These are phyloP conservation scores for Theretra japonica DNA, from an alignment of 2,888 invertebrate species.

Conservation along the genomic window DNA sequence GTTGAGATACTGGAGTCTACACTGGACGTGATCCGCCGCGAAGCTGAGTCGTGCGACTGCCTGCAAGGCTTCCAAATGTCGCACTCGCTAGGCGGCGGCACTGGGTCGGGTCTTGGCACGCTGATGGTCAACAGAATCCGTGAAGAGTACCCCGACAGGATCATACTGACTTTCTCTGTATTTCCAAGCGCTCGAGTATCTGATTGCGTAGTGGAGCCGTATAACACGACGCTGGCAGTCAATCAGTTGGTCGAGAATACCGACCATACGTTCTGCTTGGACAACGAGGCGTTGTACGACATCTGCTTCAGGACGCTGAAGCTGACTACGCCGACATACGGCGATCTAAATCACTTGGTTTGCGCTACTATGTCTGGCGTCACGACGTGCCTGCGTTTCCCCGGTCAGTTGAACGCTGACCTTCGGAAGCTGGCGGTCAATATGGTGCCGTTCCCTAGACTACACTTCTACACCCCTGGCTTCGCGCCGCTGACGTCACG, in stretches of 20 bases:
- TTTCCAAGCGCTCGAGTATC: constrained; percentile 94
- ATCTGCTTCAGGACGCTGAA: constrained; percentile 92
- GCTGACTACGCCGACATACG: constrained; percentile 90
- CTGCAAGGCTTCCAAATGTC: constrained; percentile 93
- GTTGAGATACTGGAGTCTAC: constrained; percentile 93
- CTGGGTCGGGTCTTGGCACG: constrained; percentile 83
- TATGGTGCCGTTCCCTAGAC: constrained; percentile 87
- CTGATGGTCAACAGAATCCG: constrained; percentile 93
- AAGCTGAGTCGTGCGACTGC: constrained; percentile 96
- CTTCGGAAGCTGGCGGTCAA: constrained; percentile 77
- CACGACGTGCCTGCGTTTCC: constrained; percentile 90
- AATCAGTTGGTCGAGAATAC: constrained; percentile 93
- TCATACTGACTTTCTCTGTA: constrained; percentile 92
- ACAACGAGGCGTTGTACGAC: constrained; percentile 89
- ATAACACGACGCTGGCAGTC: constrained; percentile 93
- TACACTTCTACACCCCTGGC: constrained; percentile 85
- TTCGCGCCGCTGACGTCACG: constrained; percentile 90
- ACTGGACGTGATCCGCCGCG: constrained; percentile 91
- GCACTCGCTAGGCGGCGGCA: constrained; percentile 87
- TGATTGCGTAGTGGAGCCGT: constrained; percentile 86
- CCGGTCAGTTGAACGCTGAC: constrained; percentile 79
- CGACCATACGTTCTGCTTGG: constrained; percentile 88
- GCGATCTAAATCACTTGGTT: constrained; percentile 92
- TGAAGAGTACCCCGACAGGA: constrained; percentile 95
- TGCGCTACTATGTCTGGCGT: constrained; percentile 94